phyloP scores from a whole-genome alignment of 2,888 invertebrate genomes.

The Lagria hirta region DNA sequence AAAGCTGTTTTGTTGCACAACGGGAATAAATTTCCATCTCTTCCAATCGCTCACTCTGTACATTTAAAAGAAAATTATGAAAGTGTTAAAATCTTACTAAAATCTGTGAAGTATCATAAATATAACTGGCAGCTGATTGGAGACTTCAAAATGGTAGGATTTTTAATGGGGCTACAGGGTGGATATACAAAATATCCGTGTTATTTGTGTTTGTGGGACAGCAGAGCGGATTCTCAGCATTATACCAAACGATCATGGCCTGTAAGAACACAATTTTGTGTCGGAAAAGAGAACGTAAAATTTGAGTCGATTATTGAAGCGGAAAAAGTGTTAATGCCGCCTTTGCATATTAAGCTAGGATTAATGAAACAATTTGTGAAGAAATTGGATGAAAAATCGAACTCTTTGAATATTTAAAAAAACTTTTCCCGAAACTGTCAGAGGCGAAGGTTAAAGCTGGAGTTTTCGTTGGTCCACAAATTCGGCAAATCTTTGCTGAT shows the following conservation, averaged over 20 bases:
- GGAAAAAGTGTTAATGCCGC: slow-evolving; percentile 30
- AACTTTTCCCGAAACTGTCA: slow-evolving; percentile 9
- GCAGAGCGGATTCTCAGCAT: slow-evolving; percentile 30
- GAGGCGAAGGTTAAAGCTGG: slow-evolving; percentile 23
- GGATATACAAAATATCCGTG: slow-evolving; percentile 36
- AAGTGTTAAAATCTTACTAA: slow-evolving; percentile 36
- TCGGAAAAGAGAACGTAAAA: slow-evolving; percentile 12
- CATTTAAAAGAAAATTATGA: slow-evolving; percentile 40
- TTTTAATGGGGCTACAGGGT: slow-evolving; percentile 33
- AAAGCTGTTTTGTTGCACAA: slow-evolving; percentile 34
- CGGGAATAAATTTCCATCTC: slow-evolving; percentile 38
- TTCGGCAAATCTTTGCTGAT: slow-evolving; percentile 12
- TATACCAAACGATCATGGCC: slow-evolving; percentile 27
- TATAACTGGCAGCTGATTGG: slow-evolving; percentile 30
- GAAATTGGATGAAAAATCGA: background rate
- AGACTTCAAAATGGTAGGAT: slow-evolving; percentile 25
- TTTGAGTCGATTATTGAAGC: slow-evolving; percentile 22
- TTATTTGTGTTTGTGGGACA: slow-evolving; percentile 37
- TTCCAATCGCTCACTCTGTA: slow-evolving; percentile 42
- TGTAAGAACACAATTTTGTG: slow-evolving; percentile 9
- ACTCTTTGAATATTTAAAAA: background rate
- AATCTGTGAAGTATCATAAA: slow-evolving; percentile 37
- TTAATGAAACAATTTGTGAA: slow-evolving; percentile 31
- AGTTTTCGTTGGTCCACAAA: slow-evolving; percentile 22
- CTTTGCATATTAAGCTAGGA: slow-evolving; percentile 36